Evolutionary conservation across 2,113 vertebrate species (phyloP).

Genomic region (Apteryx mantelli): DNA sequence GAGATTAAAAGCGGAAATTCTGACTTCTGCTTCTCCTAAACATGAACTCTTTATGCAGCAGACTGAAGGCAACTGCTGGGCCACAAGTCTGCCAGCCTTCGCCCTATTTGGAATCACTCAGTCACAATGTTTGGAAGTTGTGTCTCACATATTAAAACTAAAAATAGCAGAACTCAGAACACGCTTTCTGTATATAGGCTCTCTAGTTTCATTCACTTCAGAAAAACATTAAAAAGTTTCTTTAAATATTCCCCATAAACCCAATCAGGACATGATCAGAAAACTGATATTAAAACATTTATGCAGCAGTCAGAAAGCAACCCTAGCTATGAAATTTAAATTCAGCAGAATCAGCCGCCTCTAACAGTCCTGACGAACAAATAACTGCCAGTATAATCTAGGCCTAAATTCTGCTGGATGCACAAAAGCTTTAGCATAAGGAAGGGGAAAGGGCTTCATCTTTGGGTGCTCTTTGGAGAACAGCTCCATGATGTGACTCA

Average conservation of each 20-base stretch:
- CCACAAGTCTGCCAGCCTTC: neutral
- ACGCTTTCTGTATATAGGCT: accelerated
- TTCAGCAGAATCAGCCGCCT: neutral
- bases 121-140: neutral
- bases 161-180: neutral
- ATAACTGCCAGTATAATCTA: neutral
- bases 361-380: neutral
- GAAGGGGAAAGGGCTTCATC: constrained; percentile 9
- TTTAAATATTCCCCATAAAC: neutral
- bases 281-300: neutral
- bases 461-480: neutral
- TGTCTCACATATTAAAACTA: neutral
- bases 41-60: neutral
- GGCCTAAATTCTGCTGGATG: neutral
- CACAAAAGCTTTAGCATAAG: neutral
- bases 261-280: neutral
- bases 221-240: neutral
- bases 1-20: neutral
- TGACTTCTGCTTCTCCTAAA: neutral
- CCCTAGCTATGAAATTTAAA: neutral
- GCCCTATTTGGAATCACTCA: neutral
- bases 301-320: neutral
- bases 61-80: neutral
- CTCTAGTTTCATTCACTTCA: neutral
- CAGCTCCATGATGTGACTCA: constrained; percentile 40